Percentiles rank a stretch among this genome's conserved stretches.
These are phyloP conservation scores for Anorthoa munda DNA, from an alignment of 2,888 invertebrate genomes.

Conservation along the genomic window DNA sequence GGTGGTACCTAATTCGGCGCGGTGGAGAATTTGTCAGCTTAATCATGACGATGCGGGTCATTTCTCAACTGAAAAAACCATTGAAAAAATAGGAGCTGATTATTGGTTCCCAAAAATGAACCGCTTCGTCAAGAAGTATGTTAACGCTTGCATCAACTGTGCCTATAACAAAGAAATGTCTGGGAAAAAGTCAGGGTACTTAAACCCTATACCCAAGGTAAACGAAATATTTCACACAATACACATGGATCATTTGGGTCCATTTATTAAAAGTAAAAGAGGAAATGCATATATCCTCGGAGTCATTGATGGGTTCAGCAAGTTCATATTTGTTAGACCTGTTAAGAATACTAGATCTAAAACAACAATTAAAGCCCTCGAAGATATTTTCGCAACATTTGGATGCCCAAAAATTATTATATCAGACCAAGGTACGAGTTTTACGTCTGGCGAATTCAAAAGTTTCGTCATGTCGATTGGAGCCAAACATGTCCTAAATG, in stretches of 20 bases:
- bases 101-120: slow-evolving; percentile 20
- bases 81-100: slow-evolving; percentile 2
- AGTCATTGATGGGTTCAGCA: slow-evolving; percentile 13
- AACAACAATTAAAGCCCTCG: slow-evolving; percentile 5
- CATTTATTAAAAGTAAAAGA: not conserved
- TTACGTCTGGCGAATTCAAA: slow-evolving; percentile 7
- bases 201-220: slow-evolving; percentile 18
- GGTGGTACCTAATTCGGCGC: slow-evolving; percentile 33
- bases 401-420: slow-evolving; percentile 10
- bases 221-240: slow-evolving; percentile 7
- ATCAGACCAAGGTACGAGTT: slow-evolving; percentile 16
- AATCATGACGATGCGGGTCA: slow-evolving; percentile 38
- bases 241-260: slow-evolving; percentile 18
- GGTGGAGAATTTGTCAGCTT: no score
- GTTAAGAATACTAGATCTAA: slow-evolving; percentile 12
- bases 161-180: slow-evolving; percentile 11
- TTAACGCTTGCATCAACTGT: slow-evolving; percentile 1
- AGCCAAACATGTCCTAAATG: slow-evolving; percentile 6
- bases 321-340: slow-evolving; percentile 17
- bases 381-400: slow-evolving; percentile 14
- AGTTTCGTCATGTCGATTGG: slow-evolving; percentile 2
- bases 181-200: not conserved
- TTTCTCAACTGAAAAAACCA: slow-evolving; percentile 26
- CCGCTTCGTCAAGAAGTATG: slow-evolving; percentile 23
- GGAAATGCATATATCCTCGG: slow-evolving; percentile 2